Evolutionary conservation across 1,140 invertebrate species (phyloP).

Genomic region (Phenacoccus solenopsis): DNA sequence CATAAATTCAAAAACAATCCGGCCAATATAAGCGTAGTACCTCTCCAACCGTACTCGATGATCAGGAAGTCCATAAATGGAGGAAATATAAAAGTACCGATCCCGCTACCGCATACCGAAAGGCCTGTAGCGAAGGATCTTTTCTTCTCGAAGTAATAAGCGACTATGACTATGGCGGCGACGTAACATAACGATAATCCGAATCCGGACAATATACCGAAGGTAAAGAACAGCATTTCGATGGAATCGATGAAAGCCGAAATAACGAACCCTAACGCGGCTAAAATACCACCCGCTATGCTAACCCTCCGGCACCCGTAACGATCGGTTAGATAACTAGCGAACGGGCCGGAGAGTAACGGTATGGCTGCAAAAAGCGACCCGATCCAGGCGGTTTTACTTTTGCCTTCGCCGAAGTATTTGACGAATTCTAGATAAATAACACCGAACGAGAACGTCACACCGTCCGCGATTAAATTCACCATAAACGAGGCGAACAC

Average conservation of each 20-base stretch:
- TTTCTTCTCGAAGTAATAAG: constrained; percentile 91
- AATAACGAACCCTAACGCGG: constrained; percentile 64
- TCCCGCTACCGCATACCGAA: constrained; percentile 76
- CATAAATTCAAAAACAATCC: constrained; percentile 77
- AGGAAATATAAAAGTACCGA: constrained; percentile 75
- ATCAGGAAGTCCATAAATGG: constrained; percentile 64
- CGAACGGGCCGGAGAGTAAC: constrained; percentile 72
- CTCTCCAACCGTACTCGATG: constrained; percentile 69
- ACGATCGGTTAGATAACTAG: constrained; percentile 73
- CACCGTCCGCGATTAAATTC: constrained; percentile 80
- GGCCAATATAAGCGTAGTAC: constrained; percentile 66
- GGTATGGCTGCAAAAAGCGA: constrained; percentile 85
- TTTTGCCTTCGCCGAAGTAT: constrained; percentile 54
- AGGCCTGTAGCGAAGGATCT: constrained; percentile 83
- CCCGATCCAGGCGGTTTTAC: constrained; percentile 76
- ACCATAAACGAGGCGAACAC: constrained; percentile 78
- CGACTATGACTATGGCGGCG: constrained; percentile 81
- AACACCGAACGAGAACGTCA: constrained; percentile 76
- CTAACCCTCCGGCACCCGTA: constrained; percentile 29
- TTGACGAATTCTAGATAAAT: constrained; percentile 66
- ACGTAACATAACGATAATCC: constrained; percentile 79
- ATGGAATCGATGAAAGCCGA: constrained; percentile 58
- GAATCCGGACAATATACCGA: constrained; percentile 71
- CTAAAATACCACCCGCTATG: constrained; percentile 41
- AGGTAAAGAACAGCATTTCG: constrained; percentile 67